Conservation (phyloP, 2,888 invertebrate genomes). For the Sphaeridia pumilis region DNA sequence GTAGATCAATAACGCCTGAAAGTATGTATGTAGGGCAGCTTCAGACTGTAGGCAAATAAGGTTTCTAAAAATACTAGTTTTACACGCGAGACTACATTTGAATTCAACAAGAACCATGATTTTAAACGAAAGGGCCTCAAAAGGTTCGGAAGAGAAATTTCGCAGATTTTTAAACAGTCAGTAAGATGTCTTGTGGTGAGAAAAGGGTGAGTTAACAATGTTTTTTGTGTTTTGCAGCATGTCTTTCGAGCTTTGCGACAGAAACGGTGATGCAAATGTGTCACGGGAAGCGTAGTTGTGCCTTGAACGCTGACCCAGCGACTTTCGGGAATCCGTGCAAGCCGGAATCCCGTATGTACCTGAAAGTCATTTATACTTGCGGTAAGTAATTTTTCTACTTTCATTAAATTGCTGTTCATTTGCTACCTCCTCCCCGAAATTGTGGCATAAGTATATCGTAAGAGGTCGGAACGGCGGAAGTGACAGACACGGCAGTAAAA, state of each 20-base stretch:
- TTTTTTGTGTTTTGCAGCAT: constrained; percentile 38
- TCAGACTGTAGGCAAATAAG: too few relatives aligned
- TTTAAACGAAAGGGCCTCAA: too few relatives aligned
- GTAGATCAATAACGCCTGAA: too few relatives aligned
- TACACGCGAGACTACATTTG: too few relatives aligned
- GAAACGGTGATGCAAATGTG: constrained; percentile 41
- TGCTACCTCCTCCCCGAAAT: background rate
- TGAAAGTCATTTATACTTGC: constrained; percentile 36
- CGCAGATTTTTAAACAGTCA: too few relatives aligned
- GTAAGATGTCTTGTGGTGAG: too few relatives aligned
- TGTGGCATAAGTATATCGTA: background rate
- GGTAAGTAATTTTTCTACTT: constrained; percentile 21
- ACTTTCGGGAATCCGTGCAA: constrained; percentile 36
- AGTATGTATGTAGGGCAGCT: too few relatives aligned
- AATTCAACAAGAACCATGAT: too few relatives aligned
- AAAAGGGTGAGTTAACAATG: background rate
- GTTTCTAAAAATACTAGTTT: too few relatives aligned
- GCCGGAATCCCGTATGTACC: constrained; percentile 34
- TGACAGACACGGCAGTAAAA: too few relatives aligned
- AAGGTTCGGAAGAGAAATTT: too few relatives aligned
- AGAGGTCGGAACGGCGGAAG: too few relatives aligned
- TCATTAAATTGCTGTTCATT: background rate
- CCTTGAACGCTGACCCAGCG: constrained; percentile 30
- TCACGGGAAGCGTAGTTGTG: constrained; percentile 34
- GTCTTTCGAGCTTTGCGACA: constrained; percentile 41